These are phyloP conservation scores for Trachurus trachurus DNA, from an alignment of 2,797 vertebrate species.

Conservation along the genomic window DNA sequence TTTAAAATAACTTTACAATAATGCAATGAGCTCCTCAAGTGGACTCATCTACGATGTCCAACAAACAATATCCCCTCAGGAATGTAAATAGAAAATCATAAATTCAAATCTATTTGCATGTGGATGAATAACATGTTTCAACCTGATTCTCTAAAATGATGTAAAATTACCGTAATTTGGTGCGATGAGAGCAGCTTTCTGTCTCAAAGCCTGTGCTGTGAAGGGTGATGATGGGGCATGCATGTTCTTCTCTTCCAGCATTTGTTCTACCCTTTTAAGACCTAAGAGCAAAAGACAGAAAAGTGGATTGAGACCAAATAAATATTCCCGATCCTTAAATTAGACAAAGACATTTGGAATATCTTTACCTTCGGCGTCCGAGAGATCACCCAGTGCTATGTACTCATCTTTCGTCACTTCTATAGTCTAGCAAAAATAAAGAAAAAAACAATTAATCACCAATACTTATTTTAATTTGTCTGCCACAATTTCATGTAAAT, in stretches of 20 bases:
- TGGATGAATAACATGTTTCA: not conserved
- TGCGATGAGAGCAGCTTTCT: not conserved
- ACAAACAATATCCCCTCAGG: not conserved
- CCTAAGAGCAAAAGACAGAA: constrained; percentile 43
- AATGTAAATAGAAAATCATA: not conserved
- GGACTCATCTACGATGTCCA: not conserved
- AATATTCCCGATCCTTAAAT: too few species aligned
- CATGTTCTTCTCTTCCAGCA: not conserved
- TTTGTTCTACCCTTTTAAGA: constrained; percentile 38
- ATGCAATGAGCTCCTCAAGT: not conserved
- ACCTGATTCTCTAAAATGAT: not conserved
- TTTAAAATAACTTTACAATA: not conserved
- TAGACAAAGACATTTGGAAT: not conserved
- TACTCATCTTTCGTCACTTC: constrained; percentile 44
- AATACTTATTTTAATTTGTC: too few species aligned
- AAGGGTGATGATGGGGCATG: not conserved
- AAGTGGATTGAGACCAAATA: not conserved
- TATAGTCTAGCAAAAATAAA: constrained; percentile 39
- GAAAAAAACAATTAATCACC: not conserved
- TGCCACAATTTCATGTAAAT: too few species aligned
- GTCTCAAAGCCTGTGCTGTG: not conserved
- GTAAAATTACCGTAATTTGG: constrained; percentile 58
- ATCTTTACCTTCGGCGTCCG: constrained; percentile 57
- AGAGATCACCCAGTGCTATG: constrained; percentile 38
- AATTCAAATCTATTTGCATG: not conserved